phyloP scores from a whole-genome alignment of 2,888 invertebrate species.

The Rotaria macrura region DNA sequence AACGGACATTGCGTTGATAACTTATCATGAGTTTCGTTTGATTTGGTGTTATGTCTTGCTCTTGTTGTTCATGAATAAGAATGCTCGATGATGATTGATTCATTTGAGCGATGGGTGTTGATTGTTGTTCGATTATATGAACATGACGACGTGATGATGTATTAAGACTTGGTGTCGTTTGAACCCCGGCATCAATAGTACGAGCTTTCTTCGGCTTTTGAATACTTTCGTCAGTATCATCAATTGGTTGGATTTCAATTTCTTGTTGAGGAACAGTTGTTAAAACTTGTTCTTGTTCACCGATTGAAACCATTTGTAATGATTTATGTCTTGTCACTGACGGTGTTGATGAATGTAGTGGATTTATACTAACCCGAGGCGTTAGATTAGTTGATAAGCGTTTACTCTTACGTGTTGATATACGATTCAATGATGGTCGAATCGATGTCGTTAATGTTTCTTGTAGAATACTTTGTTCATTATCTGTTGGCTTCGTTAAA shows the following conservation, averaged over 20 bases:
- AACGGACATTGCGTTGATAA: not conserved
- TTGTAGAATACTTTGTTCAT: not conserved
- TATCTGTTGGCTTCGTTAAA: not conserved
- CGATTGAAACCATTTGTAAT: not conserved
- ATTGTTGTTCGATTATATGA: not conserved
- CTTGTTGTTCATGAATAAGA: not conserved
- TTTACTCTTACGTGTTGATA: not conserved
- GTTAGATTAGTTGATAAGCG: not conserved
- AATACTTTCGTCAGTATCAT: not conserved
- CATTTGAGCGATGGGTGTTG: not conserved
- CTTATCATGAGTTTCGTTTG: not conserved
- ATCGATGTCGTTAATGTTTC: not conserved
- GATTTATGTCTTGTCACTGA: not conserved
- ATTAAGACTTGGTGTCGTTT: not conserved
- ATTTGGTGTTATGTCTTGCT: not conserved
- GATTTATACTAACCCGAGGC: not conserved
- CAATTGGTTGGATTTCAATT: not conserved
- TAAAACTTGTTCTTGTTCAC: not conserved
- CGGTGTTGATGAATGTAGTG: conserved; percentile 3
- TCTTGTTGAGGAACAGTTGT: not conserved
- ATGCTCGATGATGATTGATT: not conserved
- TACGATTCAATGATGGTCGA: not conserved
- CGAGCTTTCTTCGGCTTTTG: not conserved
- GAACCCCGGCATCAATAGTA: not conserved
- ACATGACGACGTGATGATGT: not conserved